phyloP scores from a whole-genome alignment of 30 jellyfish, hydroid and myxozoan species.

The Rhopilema esculentum region DNA sequence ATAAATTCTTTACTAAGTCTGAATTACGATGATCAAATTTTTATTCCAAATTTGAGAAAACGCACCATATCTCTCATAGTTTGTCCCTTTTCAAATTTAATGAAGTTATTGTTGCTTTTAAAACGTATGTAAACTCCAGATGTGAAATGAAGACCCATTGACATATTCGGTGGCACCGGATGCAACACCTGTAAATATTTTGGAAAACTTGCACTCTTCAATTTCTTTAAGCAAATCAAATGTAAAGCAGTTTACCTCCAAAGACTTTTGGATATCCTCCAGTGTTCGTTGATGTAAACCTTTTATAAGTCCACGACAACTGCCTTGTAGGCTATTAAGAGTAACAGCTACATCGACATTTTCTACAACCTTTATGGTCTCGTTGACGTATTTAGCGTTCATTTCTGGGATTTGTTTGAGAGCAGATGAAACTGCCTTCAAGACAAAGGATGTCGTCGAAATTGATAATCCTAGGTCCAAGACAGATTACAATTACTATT shows the following conservation, averaged over 20 bases:
- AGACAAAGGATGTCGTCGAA: slow-evolving; percentile 22
- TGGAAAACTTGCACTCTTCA: neutral
- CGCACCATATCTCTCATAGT: no score
- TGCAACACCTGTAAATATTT: no score
- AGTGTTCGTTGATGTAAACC: neutral
- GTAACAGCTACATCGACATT: neutral
- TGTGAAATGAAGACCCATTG: no score
- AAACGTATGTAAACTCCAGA: no score
- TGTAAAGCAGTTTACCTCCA: neutral
- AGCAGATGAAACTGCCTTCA: slow-evolving; percentile 39
- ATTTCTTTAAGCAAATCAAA: neutral
- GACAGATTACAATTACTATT: neutral
- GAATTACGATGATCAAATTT: no score
- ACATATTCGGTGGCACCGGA: no score
- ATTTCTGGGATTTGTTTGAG: slow-evolving; percentile 15
- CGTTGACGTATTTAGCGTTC: slow-evolving; percentile 1
- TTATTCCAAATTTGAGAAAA: no score
- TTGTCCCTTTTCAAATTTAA: no score
- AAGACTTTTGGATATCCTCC: slow-evolving; percentile 6
- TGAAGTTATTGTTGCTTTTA: no score
- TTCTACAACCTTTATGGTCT: neutral
- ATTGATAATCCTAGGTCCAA: neutral
- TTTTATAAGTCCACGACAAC: slow-evolving; percentile 3
- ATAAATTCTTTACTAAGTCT: no score
- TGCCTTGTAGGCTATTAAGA: neutral